A percentile compares a stretch with the other conserved stretches of the same genome.
Evolutionary conservation across 2,113 vertebrate species (phyloP).

Genomic region (Chaetodon trifascialis): DNA sequence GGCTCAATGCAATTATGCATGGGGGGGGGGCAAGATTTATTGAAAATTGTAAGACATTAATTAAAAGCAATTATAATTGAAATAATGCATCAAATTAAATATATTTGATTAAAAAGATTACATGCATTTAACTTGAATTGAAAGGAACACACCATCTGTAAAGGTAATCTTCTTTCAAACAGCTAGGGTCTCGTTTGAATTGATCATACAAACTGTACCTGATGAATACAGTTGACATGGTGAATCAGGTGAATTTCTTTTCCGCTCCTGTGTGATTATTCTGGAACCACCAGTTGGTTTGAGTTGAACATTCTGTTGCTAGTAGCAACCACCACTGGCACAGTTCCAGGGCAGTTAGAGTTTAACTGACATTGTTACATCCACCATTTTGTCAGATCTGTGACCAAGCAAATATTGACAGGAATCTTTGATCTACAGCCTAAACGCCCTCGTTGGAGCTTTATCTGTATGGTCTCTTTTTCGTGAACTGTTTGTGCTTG

Average conservation of each 20-base stretch:
- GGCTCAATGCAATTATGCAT: background rate
- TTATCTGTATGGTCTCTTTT: too few species aligned
- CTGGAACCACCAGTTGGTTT: too few species aligned
- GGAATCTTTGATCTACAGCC: too few species aligned
- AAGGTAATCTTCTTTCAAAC: background rate
- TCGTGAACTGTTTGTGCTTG: too few species aligned
- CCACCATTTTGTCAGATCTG: too few species aligned
- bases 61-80: background rate
- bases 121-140: background rate
- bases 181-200: background rate
- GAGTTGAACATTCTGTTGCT: background rate
- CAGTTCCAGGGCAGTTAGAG: background rate
- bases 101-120: background rate
- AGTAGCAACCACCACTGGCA: background rate
- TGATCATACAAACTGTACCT: background rate
- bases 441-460: too few species aligned
- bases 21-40: background rate
- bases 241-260: background rate
- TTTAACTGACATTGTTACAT: background rate
- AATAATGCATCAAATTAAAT: background rate
- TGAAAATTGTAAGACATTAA: background rate
- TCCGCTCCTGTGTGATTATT: too few species aligned
- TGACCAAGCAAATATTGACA: too few species aligned
- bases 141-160: background rate
- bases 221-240: background rate